These are phyloP conservation scores for Drosophila nigrodunni DNA, from an alignment of 1,140 invertebrate genomes.

Conservation along the genomic window DNA sequence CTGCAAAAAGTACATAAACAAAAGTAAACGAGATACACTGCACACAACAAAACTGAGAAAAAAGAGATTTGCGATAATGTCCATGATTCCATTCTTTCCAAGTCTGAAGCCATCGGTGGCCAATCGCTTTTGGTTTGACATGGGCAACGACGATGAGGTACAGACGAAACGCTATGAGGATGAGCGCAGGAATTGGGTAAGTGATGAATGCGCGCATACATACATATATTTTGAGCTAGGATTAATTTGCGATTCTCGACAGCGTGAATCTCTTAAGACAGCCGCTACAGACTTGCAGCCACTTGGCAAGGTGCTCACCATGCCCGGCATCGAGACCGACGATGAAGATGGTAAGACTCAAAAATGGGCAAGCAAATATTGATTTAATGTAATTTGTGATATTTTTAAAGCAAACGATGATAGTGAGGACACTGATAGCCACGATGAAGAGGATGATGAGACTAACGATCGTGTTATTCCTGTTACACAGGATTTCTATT, in stretches of 20 bases:
- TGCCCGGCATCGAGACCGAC: conserved; percentile 79
- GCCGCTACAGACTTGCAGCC: conserved; percentile 75
- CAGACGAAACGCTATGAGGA: conserved; percentile 77
- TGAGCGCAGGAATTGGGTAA: conserved; percentile 76
- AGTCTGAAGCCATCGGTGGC: conserved; percentile 71
- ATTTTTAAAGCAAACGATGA: conserved; percentile 72
- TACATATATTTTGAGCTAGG: background rate
- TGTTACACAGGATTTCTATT: conserved; percentile 72
- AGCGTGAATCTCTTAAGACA: conserved; percentile 77
- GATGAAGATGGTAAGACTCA: conserved; percentile 75
- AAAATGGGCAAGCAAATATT: background rate
- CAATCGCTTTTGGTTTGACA: conserved; percentile 79
- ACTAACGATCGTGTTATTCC: conserved; percentile 78
- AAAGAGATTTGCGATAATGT: conserved; percentile 46
- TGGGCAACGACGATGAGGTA: conserved; percentile 65
- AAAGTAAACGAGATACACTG: conserved; percentile 2
- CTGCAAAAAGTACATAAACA: conserved; percentile 36
- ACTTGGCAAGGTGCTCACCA: conserved; percentile 76
- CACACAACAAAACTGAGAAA: background rate
- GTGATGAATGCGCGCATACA: background rate
- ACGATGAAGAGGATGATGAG: conserved; percentile 83
- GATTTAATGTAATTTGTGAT: background rate
- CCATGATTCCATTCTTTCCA: conserved; percentile 83
- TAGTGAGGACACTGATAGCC: conserved; percentile 82
- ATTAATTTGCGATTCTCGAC: background rate